Base-by-base conservation (phyloP, 2,797 vertebrate species). In the Falco naumanni region DNA sequence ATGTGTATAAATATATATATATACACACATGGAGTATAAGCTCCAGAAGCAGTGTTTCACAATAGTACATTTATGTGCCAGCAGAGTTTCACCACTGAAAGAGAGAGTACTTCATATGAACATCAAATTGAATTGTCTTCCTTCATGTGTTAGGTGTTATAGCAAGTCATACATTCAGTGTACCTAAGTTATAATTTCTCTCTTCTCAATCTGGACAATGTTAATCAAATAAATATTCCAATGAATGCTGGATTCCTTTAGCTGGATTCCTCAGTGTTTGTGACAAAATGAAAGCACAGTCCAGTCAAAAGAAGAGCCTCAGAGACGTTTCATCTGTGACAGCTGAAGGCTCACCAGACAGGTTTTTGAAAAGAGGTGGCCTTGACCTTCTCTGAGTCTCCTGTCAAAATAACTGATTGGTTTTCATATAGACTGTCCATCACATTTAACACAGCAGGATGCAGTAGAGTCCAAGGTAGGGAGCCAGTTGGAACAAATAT, bases 401-500 rank as follows among this genome's bases (percentile, higher is more conserved):
- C 82, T 95, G 89, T 96, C 95, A 97, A 88, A 96, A 97, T 97
- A 95, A 91, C 68, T 83, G 72, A 90, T 80, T 63, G 53, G 61
- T 90, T 95, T 95, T 97, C 87, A 83, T 69, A 91, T 53, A 93
- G 87, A 82, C 83, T 96, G 95, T 93, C 96, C 93, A 84, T 97
- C 94, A 94, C 83, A 65, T 95, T 97, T 98, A 98, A 97, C 92
- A 77, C 96, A 97, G 94, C 89, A 96, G 94, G 89, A 91, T 90
- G 84, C 5, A 25, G 78, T 64, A 50, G 94, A 84, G 87, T 93
- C 84, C 79, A 63, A 95, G 93, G 78, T 87, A 97, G 93, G 84
- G 87, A 96, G 94, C 93, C 96, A 98, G 95, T 78, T 97, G 95
- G 93, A 98, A 97, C 82, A 97, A 97, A 97, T 95, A 91, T 33